Conservation (phyloP, 2,113 vertebrate species). For the Mohoua ochrocephala region DNA sequence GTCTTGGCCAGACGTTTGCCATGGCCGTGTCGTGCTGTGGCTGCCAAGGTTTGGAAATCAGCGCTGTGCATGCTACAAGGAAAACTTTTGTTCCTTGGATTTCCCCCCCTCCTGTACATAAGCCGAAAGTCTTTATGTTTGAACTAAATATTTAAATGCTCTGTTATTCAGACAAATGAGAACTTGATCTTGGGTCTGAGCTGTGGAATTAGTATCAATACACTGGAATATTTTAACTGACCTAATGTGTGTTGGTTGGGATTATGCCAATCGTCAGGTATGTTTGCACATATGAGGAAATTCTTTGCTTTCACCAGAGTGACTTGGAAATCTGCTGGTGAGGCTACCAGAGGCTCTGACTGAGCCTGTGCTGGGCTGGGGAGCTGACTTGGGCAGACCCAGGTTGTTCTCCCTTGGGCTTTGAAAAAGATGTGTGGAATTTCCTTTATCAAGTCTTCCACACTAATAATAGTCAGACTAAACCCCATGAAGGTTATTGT, state of each 20-base stretch:
- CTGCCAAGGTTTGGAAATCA: constrained; percentile 21
- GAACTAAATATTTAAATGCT: constrained; percentile 45
- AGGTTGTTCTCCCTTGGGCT: neutral
- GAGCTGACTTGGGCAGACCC: neutral
- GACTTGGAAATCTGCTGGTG: constrained; percentile 18
- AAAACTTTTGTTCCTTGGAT: constrained; percentile 26
- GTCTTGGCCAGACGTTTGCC: constrained; percentile 39
- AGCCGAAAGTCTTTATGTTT: neutral
- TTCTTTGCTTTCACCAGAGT: neutral
- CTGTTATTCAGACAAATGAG: constrained; percentile 48
- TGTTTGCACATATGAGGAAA: constrained; percentile 43
- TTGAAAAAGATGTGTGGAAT: neutral
- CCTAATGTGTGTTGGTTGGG: constrained; percentile 50
- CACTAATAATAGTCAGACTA: neutral
- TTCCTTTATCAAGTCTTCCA: neutral
- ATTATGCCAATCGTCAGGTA: constrained; percentile 36
- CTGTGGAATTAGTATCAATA: constrained; percentile 50
- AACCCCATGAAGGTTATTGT: neutral
- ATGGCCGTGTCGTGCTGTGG: neutral
- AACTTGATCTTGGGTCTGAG: constrained; percentile 36
- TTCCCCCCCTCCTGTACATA: neutral
- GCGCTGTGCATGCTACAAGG: neutral
- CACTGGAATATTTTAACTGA: constrained; percentile 45
- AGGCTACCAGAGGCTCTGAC: neutral
- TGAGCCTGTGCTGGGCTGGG: neutral